Evolutionary conservation across 2,888 invertebrate genomes (phyloP).

Genomic region (Ecdyonurus torrentis): DNA sequence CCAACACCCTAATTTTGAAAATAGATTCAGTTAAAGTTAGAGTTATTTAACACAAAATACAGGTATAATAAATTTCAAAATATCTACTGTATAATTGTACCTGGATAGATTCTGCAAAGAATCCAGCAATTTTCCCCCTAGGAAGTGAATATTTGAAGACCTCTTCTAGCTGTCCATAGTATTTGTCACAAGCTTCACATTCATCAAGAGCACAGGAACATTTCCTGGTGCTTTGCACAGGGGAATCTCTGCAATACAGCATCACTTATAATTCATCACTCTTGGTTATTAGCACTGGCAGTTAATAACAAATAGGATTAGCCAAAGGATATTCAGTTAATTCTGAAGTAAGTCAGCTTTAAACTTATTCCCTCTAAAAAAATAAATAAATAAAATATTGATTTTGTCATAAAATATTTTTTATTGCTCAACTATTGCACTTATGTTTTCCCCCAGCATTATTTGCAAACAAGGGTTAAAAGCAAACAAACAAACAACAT

Average conservation of each 20-base stretch:
- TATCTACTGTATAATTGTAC: slow-evolving; percentile 20
- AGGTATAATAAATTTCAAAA: slow-evolving; percentile 4
- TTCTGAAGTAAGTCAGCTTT: too few relatives aligned
- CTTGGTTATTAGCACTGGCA: too few relatives aligned
- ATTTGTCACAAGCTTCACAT: slow-evolving; percentile 61
- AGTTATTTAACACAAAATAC: not conserved
- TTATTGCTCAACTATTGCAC: too few relatives aligned
- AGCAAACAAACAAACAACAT: too few relatives aligned
- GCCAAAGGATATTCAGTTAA: too few relatives aligned
- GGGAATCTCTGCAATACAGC: slow-evolving; percentile 62
- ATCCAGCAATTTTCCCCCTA: slow-evolving; percentile 62
- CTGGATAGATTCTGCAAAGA: slow-evolving; percentile 92
- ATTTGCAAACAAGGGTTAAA: too few relatives aligned
- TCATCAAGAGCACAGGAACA: slow-evolving; percentile 43
- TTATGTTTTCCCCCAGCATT: too few relatives aligned
- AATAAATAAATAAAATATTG: too few relatives aligned
- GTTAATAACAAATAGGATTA: too few relatives aligned
- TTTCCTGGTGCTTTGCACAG: slow-evolving; percentile 48
- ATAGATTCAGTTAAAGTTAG: not conserved
- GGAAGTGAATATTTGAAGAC: slow-evolving; percentile 63
- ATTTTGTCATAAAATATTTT: too few relatives aligned
- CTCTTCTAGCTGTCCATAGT: slow-evolving; percentile 67
- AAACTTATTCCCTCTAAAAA: too few relatives aligned
- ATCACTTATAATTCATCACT: too few relatives aligned
- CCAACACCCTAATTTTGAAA: slow-evolving; percentile 56